A percentile compares a stretch with the other conserved stretches of the same genome.
Conservation (phyloP, 2,113 vertebrate species). For the Muntiacus muntjak region DNA sequence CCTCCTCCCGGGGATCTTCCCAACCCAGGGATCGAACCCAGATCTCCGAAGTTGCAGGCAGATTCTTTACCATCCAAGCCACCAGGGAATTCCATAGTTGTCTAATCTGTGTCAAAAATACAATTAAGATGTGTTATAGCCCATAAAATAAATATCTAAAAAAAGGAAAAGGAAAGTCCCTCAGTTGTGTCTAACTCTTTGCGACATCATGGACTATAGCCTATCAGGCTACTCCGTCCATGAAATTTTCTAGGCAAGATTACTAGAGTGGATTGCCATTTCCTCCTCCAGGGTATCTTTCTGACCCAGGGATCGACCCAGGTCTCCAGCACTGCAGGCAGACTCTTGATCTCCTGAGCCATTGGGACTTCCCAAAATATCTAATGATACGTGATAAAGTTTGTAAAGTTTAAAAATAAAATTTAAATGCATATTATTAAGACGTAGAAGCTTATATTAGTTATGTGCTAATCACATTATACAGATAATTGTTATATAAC, state of each 20-base stretch:
- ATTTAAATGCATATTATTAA: background rate
- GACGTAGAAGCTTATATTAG: background rate
- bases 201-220: background rate
- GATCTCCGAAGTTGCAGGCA: background rate
- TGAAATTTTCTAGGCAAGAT: background rate
- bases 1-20: background rate
- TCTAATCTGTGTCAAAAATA: background rate
- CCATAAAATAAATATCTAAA: background rate
- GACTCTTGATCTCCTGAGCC: background rate
- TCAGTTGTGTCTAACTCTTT: background rate
- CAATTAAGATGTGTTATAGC: background rate
- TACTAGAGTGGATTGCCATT: background rate
- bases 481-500: background rate
- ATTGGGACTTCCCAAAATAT: background rate
- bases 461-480: background rate
- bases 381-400: background rate
- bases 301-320: background rate
- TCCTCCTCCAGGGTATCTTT: background rate
- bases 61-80: background rate
- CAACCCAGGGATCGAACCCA: background rate
- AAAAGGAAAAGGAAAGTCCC: background rate
- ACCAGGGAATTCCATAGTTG: background rate
- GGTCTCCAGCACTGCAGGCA: background rate
- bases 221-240: background rate
- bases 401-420: background rate